phyloP scores from a whole-genome alignment of 2,888 invertebrate species.

The Watsonalla binaria region DNA sequence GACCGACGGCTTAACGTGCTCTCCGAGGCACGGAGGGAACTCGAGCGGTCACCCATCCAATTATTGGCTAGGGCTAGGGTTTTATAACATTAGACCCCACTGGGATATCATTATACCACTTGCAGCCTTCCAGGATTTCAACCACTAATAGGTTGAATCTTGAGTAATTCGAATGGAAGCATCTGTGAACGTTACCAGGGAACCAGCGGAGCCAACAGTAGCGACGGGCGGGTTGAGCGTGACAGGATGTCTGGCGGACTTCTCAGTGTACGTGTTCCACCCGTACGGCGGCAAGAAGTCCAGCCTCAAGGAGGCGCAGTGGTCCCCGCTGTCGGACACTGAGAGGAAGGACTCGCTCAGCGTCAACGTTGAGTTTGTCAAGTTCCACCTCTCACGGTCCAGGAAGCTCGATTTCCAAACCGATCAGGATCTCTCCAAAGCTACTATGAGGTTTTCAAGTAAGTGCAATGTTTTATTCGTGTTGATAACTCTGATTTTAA shows the following conservation, averaged over 20 bases:
- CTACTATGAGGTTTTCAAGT: constrained; percentile 96
- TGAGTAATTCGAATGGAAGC: neutral
- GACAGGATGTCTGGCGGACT: constrained; percentile 97
- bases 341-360: constrained; percentile 97
- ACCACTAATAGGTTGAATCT: no score
- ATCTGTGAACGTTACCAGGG: constrained; percentile 44
- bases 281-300: constrained; percentile 97
- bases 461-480: constrained; percentile 36
- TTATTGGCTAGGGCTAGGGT: no score
- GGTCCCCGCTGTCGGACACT: constrained; percentile 91
- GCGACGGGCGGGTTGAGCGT: constrained; percentile 93
- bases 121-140: no score
- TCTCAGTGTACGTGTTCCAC: constrained; percentile 98
- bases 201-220: constrained; percentile 80
- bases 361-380: constrained; percentile 97
- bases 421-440: constrained; percentile 85
- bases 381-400: constrained; percentile 95
- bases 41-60: no score
- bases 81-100: no score
- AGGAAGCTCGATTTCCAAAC: constrained; percentile 90
- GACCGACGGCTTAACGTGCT: no score
- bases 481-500: neutral
- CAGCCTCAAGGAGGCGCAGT: constrained; percentile 84
- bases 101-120: no score
- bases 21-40: no score